A percentile compares a stretch with the other conserved stretches of the same genome.
Evolutionary conservation across 2,888 invertebrate genomes (phyloP).

Genomic region (Cerastis leucographa): DNA sequence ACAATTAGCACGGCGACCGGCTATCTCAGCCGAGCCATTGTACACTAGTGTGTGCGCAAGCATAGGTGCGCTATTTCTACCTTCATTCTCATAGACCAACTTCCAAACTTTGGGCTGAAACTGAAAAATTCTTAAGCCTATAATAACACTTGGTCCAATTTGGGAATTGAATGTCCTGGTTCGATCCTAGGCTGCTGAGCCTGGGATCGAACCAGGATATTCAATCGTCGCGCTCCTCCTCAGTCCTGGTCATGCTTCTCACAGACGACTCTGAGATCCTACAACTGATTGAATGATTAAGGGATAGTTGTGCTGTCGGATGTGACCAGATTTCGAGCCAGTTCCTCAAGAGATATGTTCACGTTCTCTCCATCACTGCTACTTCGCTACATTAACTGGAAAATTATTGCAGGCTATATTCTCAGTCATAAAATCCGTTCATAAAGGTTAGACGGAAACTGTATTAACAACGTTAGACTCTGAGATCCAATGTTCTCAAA

Average conservation of each 20-base stretch:
- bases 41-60: too few species aligned
- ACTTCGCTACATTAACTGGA: not conserved
- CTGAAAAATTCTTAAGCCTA: not conserved
- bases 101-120: not conserved
- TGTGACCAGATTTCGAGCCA: not conserved
- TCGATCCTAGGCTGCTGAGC: not conserved
- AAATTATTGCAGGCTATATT: not conserved
- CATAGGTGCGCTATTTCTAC: not conserved
- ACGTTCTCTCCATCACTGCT: not conserved
- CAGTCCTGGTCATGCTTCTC: not conserved
- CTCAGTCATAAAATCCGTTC: not conserved
- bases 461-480: not conserved
- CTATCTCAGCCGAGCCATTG: too few species aligned
- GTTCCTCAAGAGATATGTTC: not conserved
- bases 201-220: too few species aligned
- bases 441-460: not conserved
- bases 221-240: not conserved
- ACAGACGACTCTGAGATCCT: not conserved
- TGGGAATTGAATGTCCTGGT: not conserved
- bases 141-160: not conserved
- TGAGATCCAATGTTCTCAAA: not conserved
- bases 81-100: not conserved
- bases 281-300: not conserved
- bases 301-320: not conserved
- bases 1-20: not conserved